Percentiles rank a stretch among this genome's conserved stretches.
Conservation (phyloP, 2,797 vertebrate genomes). For the Knipowitschia caucasica region DNA sequence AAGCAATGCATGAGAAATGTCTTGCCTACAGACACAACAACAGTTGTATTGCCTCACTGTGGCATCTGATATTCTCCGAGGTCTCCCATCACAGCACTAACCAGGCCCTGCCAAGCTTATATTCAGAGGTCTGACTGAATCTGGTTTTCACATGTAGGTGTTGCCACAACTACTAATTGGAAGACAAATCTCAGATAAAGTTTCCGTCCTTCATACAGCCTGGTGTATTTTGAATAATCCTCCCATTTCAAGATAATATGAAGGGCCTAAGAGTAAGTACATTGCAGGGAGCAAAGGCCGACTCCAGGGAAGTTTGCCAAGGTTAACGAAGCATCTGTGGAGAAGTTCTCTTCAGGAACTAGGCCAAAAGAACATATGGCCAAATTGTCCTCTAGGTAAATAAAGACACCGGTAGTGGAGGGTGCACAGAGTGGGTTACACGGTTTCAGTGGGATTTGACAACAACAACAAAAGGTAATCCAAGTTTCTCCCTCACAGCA, state of each 20-base stretch:
- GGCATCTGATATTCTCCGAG: too few relatives aligned
- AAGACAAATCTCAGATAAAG: too few relatives aligned
- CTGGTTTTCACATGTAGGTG: too few relatives aligned
- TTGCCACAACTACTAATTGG: too few relatives aligned
- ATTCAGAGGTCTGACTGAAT: too few relatives aligned
- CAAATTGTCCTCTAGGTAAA: not conserved
- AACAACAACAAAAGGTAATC: not conserved
- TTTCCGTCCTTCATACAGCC: too few relatives aligned
- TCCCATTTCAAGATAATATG: not conserved
- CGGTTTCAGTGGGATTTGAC: not conserved
- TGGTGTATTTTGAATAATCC: not conserved
- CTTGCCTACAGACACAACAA: too few relatives aligned
- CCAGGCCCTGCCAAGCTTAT: too few relatives aligned
- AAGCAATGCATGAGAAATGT: too few relatives aligned
- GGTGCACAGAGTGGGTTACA: not conserved
- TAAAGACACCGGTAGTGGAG: not conserved
- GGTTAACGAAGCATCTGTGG: slow-evolving; percentile 23
- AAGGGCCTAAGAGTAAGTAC: slow-evolving; percentile 17
- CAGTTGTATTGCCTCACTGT: too few relatives aligned
- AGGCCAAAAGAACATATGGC: not conserved
- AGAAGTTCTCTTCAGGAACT: slow-evolving; percentile 13
- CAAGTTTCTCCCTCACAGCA: not conserved
- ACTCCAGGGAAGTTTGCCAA: slow-evolving; percentile 13
- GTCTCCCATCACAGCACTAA: too few relatives aligned
- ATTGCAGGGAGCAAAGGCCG: slow-evolving; percentile 18